A percentile compares a stretch with the other conserved stretches of the same genome.
These are phyloP conservation scores for Ceyx cyanopectus DNA, from an alignment of 2,113 vertebrate species.

Conservation along the genomic window DNA sequence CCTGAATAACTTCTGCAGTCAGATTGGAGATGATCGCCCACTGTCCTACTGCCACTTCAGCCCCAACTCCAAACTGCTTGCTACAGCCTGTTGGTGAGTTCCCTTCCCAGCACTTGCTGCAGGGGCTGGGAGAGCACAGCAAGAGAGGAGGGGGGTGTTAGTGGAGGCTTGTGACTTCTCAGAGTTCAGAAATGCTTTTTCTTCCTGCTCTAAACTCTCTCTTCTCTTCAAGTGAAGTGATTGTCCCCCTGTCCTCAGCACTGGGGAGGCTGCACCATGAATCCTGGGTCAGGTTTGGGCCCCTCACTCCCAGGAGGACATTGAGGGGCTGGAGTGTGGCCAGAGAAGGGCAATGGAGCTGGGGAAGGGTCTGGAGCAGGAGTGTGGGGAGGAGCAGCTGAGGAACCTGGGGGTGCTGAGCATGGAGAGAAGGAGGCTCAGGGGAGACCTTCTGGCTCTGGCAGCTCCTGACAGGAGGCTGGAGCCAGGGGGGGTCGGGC, in stretches of 20 bases:
- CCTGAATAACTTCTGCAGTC: conserved; percentile 98
- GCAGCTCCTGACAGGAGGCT: too few relatives aligned
- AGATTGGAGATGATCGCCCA: conserved; percentile 96
- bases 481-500: too few relatives aligned
- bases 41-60: conserved; percentile 98
- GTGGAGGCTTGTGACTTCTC: not conserved
- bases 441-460: too few relatives aligned
- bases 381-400: too few relatives aligned
- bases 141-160: not conserved
- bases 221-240: not conserved
- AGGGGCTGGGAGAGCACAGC: not conserved
- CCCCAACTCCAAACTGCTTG: conserved; percentile 92
- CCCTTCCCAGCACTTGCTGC: not conserved
- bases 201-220: not conserved
- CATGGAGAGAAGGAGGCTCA: too few relatives aligned
- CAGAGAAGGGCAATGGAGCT: too few relatives aligned
- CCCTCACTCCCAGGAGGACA: not conserved
- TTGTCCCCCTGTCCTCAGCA: not conserved
- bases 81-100: conserved; percentile 93
- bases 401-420: too few relatives aligned
- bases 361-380: too few relatives aligned
- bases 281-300: not conserved
- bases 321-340: not conserved
- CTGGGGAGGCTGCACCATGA: not conserved
- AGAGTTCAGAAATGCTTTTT: not conserved